phyloP scores from a whole-genome alignment of 2,113 vertebrate genomes.

The Pleuronectes platessa region DNA sequence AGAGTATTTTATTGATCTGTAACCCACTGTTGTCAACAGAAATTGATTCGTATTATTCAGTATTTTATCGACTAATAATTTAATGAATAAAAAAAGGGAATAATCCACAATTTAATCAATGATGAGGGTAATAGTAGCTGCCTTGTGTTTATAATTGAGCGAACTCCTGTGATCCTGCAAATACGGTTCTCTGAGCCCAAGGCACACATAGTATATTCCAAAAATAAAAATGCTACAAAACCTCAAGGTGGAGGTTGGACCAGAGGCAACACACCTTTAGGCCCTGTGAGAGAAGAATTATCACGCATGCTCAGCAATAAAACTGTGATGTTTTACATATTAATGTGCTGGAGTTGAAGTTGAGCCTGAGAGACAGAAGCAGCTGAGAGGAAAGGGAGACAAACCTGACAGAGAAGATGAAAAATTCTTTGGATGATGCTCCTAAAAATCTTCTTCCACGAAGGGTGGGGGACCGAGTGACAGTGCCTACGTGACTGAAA shows the following conservation, averaged over 20 bases:
- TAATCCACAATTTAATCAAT: background rate
- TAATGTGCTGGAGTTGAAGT: background rate
- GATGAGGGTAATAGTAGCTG: background rate
- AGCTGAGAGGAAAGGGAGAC: slow-evolving; percentile 23
- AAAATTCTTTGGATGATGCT: slow-evolving; percentile 15
- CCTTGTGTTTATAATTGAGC: background rate
- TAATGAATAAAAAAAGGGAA: too few relatives aligned
- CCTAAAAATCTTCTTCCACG: slow-evolving; percentile 15
- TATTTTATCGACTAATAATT: too few relatives aligned
- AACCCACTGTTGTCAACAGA: too few relatives aligned
- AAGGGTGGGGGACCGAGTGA: slow-evolving; percentile 22
- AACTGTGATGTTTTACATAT: slow-evolving; percentile 9
- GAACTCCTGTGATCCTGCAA: background rate
- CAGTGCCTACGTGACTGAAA: slow-evolving; percentile 23
- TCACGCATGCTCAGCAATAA: background rate
- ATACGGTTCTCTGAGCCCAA: background rate
- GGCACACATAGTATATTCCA: background rate
- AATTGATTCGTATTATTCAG: too few relatives aligned
- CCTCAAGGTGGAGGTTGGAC: background rate
- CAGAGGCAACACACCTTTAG: background rate
- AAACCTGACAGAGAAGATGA: slow-evolving; percentile 33
- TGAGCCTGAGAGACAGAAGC: background rate
- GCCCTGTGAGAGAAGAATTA: background rate
- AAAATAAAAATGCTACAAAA: background rate
- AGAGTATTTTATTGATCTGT: too few relatives aligned